These are phyloP conservation scores for Plutella xylostella DNA, from an alignment of 2,888 invertebrate genomes.

Conservation along the genomic window DNA sequence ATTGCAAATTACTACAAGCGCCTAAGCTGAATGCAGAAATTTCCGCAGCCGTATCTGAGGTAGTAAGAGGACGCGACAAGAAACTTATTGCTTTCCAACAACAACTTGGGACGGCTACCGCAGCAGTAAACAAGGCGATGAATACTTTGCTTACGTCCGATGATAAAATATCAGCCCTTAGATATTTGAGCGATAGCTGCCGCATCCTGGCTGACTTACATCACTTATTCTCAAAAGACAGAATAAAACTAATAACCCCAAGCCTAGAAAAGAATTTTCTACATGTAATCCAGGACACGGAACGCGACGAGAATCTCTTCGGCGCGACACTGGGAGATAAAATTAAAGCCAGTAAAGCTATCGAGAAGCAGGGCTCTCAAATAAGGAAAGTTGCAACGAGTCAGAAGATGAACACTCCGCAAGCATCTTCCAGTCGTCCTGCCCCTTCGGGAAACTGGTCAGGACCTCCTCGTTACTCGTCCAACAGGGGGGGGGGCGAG, in stretches of 20 bases:
- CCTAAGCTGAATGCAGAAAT: background rate
- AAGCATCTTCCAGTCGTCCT: background rate
- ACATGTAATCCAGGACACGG: conserved; percentile 14
- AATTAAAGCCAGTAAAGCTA: conserved; percentile 14
- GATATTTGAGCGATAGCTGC: conserved; percentile 16
- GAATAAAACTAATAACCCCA: no score
- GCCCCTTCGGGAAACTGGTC: conserved; percentile 14
- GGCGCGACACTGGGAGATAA: conserved; percentile 12
- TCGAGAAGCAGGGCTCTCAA: conserved; percentile 7
- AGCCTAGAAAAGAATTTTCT: conserved; percentile 16
- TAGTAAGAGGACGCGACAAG: background rate
- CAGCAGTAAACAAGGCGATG: conserved; percentile 16
- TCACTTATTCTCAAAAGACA: conserved; percentile 4
- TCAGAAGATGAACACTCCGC: background rate
- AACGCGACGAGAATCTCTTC: conserved; percentile 14
- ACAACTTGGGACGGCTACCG: conserved; percentile 12
- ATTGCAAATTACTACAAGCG: background rate
- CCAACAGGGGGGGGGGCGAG: conserved; percentile 18
- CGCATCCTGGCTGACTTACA: conserved; percentile 16
- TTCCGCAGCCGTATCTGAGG: background rate
- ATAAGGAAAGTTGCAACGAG: conserved; percentile 1
- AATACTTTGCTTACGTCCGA: conserved; percentile 12
- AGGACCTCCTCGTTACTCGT: conserved; percentile 17
- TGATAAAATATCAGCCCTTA: conserved; percentile 15
- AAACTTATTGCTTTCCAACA: conserved; percentile 3